Base-by-base conservation (phyloP, 64 coral and sea anemone species). In the Montipora cactus region DNA sequence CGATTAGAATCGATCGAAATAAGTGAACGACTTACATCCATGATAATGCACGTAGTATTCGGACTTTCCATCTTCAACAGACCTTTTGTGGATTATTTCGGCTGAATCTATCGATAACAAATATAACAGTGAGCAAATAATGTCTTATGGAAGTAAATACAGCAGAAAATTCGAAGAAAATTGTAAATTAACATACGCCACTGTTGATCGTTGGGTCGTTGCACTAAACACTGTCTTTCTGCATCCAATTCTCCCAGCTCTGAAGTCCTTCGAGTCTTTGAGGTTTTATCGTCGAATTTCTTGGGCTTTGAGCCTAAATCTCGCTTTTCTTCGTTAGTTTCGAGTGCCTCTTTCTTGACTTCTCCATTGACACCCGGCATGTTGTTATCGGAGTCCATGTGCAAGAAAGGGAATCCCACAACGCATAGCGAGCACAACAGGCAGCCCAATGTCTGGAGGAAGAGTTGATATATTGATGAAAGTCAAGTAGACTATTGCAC, bases 21-120 rank as follows among this genome's bases (percentile, higher is more conserved):
- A 57, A 8, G 53, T 57, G 53, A 61, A 14, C 5, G 22, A 88
- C 92, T 93, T 80, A 93, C 92, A 93, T 67, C 92, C 92, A 20
- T 93, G 92, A 23, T 93, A 93, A 92, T 95, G 94, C 47, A 95
- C 89, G 78, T 95, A 95, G 59, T 95, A 95, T 48, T 92, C 94
- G 15, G 84, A 62, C 47, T 92, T 92, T 20, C 90, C 94, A 50
- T 92, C 90, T 18, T 88, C 83, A 8, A 92, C 84, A n/a, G 68
- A 22, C 77, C 90, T 88, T 2, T 72, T 79, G n/a, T 95, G 94
- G 18, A 95, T 92, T 44, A 95, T 92, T 84, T 95, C 94, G 49
- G 94, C 94, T 37, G 94, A 49, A 92, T 92, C 94, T 95, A 25
- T 83, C 12, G 50, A 66, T 7, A 46, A 67, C 67, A 75, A 57